Conservation (phyloP, 2,888 invertebrate species). For the Mesorhabditis spiculigera region DNA sequence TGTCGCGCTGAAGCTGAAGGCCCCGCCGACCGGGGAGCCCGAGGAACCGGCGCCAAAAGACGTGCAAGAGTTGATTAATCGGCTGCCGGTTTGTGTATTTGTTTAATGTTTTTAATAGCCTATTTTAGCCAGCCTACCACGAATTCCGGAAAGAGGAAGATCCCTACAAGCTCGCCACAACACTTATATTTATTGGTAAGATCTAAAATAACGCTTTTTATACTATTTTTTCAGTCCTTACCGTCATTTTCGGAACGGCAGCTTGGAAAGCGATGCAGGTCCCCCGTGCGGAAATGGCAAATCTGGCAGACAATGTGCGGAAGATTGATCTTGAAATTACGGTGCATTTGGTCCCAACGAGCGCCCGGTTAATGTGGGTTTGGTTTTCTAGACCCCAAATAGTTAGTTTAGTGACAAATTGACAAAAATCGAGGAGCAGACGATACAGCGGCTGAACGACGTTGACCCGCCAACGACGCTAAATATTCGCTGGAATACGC, state of each 20-base stretch:
- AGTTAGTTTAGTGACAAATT: neutral
- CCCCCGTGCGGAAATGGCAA: neutral
- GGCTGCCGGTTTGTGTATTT: neutral
- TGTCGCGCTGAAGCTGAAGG: neutral
- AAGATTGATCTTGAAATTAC: neutral
- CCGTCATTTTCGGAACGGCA: neutral
- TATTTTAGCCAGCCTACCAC: constrained; percentile 20
- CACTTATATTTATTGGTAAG: neutral
- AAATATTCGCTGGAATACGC: neutral
- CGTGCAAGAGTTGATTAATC: neutral
- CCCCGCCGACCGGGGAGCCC: neutral
- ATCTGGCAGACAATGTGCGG: neutral
- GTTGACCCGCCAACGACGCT: neutral
- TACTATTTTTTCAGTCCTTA: neutral
- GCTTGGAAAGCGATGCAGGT: neutral
- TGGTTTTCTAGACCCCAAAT: neutral
- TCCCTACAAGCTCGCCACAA: constrained; percentile 15
- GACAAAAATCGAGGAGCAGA: neutral
- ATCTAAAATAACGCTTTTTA: neutral
- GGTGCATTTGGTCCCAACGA: neutral
- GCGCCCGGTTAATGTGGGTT: neutral
- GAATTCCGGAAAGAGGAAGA: constrained; percentile 14
- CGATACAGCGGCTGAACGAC: neutral
- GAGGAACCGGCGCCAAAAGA: constrained; percentile 2
- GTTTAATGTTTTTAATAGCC: neutral